phyloP scores from a whole-genome alignment of 2,113 vertebrate genomes.

The Sphaerodactylus townsendi region DNA sequence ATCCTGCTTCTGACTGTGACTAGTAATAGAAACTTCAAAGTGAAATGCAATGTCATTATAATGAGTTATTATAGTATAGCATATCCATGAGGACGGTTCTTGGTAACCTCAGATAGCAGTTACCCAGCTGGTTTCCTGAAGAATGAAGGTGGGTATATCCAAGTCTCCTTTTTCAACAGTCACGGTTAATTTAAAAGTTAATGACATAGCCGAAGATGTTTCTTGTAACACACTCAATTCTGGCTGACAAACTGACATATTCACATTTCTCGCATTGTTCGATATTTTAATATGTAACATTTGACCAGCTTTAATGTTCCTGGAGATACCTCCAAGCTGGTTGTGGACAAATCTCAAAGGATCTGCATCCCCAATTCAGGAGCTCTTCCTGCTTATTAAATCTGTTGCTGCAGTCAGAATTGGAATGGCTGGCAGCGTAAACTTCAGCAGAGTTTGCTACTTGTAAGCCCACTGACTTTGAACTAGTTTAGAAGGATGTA shows the following conservation, averaged over 20 bases:
- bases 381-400: not conserved
- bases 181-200: slow-evolving; percentile 1
- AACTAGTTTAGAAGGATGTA: too few relatives aligned
- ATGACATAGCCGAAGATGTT: not conserved
- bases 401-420: not conserved
- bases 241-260: not conserved
- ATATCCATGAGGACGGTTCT: not conserved
- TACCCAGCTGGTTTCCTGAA: not conserved
- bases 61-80: slow-evolving; percentile 8
- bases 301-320: not conserved
- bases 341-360: not conserved
- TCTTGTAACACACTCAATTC: not conserved
- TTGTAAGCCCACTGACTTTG: too few relatives aligned
- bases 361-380: not conserved
- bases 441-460: too few relatives aligned
- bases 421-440: too few relatives aligned
- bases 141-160: not conserved
- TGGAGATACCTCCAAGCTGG: not conserved
- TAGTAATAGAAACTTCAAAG: slow-evolving; percentile 14
- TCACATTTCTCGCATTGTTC: not conserved
- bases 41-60: not conserved
- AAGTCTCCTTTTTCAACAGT: not conserved
- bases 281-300: not conserved
- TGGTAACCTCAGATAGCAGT: not conserved
- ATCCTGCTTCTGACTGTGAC: not conserved